phyloP scores from a whole-genome alignment of 2,113 vertebrate genomes.

The Pampusana beccarii region DNA sequence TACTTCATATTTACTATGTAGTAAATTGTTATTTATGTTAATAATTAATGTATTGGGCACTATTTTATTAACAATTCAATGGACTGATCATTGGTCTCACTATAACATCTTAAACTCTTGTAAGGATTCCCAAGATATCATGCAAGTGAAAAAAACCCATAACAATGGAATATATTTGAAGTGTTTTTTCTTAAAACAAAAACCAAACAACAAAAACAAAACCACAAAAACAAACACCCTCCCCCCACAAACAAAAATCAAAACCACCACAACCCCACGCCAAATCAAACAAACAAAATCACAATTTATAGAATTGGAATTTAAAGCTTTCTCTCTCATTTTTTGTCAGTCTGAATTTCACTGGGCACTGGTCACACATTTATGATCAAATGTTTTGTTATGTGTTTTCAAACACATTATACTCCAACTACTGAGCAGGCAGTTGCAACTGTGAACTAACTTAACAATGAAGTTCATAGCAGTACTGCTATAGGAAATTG shows the following conservation, averaged over 20 bases:
- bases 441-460: not conserved
- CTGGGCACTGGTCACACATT: not conserved
- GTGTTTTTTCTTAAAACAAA: not conserved
- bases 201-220: not conserved
- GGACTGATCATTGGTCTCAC: not conserved
- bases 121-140: not conserved
- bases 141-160: not conserved
- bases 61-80: not conserved
- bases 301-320: not conserved
- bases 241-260: too few species aligned
- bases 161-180: not conserved
- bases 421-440: not conserved
- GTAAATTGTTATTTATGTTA: not conserved
- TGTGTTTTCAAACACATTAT: not conserved
- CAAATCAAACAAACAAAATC: not conserved
- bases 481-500: not conserved
- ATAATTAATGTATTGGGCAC: not conserved
- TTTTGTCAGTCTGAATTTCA: not conserved
- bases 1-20: not conserved
- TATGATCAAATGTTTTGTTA: not conserved
- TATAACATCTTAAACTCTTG: not conserved
- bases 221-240: too few species aligned
- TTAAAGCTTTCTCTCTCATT: not conserved
- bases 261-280: fast-evolving
- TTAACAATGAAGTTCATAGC: not conserved